These are phyloP conservation scores for Phytoseiulus persimilis DNA, from an alignment of 2,888 invertebrate genomes.

Conservation along the genomic window DNA sequence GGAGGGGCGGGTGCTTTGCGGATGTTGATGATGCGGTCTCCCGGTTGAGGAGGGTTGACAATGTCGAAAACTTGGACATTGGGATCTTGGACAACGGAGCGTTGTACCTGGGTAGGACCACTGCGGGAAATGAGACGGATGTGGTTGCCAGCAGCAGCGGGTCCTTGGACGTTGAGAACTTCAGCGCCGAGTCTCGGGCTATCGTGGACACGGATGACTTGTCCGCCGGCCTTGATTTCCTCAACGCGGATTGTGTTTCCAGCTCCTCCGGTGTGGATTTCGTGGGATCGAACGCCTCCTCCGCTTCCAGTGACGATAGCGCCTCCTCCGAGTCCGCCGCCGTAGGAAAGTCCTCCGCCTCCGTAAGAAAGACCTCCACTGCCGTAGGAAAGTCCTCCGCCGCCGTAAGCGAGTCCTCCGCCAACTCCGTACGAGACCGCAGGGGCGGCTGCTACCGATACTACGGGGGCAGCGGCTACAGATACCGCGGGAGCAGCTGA, in stretches of 20 bases:
- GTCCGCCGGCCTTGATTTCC: conserved; percentile 20
- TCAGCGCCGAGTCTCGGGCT: not conserved
- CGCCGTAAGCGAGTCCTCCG: conserved; percentile 10
- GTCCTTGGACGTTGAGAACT: conserved; percentile 23
- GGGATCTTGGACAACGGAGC: conserved; percentile 25
- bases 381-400: not conserved
- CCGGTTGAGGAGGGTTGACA: conserved; percentile 6
- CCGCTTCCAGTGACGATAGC: conserved; percentile 33
- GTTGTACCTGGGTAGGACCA: conserved; percentile 9
- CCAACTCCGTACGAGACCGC: not conserved
- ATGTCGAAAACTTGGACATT: conserved; percentile 29
- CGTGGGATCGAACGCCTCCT: conserved; percentile 13
- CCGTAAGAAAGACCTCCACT: no score
- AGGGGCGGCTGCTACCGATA: conserved; percentile 9
- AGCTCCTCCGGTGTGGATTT: conserved; percentile 29
- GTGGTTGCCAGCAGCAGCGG: conserved; percentile 21
- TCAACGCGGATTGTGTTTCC: conserved; percentile 28
- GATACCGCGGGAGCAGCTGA: not conserved
- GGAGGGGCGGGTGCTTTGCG: conserved; percentile 34
- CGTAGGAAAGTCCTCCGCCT: conserved; percentile 12
- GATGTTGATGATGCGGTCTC: conserved; percentile 37
- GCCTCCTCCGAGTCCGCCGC: not conserved
- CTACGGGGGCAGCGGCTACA: not conserved
- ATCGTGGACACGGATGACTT: conserved; percentile 27
- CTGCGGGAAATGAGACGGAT: conserved; percentile 27